A percentile compares a stretch with the other conserved stretches of the same genome.
These are phyloP conservation scores for Cosmopolites sordidus DNA, from an alignment of 2,888 invertebrate genomes.

Conservation along the genomic window DNA sequence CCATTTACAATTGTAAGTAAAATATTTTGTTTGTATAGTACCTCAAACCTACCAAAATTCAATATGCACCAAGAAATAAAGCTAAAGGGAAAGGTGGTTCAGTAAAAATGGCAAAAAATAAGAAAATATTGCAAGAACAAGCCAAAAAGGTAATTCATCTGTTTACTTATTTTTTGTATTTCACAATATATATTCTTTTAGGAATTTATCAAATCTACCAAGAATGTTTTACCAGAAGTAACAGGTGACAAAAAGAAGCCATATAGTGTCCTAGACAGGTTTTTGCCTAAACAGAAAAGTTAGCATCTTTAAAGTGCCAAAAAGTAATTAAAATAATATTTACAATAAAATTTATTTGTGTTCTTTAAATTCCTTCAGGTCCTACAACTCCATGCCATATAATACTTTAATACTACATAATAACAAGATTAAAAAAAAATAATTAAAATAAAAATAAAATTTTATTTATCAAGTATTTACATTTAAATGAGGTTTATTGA, in stretches of 20 bases:
- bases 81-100: slow-evolving; percentile 73
- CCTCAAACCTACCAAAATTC: slow-evolving; percentile 72
- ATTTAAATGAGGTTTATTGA: not conserved
- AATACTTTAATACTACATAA: not conserved
- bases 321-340: not conserved
- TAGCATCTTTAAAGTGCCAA: not conserved
- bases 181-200: slow-evolving; percentile 34
- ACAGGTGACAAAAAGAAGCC: slow-evolving; percentile 32
- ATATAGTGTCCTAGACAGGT: slow-evolving; percentile 62
- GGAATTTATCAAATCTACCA: slow-evolving; percentile 54
- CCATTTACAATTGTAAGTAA: not conserved
- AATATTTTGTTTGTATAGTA: slow-evolving; percentile 52
- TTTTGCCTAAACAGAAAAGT: slow-evolving; percentile 55
- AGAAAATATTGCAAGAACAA: slow-evolving; percentile 70
- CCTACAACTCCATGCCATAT: too few species aligned
- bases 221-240: slow-evolving; percentile 43
- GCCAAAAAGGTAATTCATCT: slow-evolving; percentile 58
- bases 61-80: slow-evolving; percentile 71
- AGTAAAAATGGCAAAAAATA: slow-evolving; percentile 66
- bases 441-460: too few species aligned
- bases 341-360: slow-evolving; percentile 5
- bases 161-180: not conserved
- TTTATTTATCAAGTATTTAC: not conserved
- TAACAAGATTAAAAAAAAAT: not conserved
- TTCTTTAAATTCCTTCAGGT: too few species aligned